These are phyloP conservation scores for Drosophila yakuba DNA, from an alignment of 1,140 invertebrate species.

Conservation along the genomic window DNA sequence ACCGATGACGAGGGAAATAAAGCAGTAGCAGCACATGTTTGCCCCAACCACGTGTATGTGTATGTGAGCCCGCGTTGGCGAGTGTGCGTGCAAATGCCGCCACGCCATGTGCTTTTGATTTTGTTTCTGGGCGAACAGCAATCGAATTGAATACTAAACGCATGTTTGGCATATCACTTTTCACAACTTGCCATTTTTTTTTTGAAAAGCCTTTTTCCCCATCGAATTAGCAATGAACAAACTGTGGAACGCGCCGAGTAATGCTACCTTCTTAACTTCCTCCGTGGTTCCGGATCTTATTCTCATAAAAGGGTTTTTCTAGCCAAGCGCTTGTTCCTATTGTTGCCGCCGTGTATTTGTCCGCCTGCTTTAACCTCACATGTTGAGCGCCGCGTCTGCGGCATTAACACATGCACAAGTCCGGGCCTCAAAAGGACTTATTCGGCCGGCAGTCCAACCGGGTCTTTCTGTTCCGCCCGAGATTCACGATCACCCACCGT, in stretches of 20 bases:
- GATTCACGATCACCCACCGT: neutral
- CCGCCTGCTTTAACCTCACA: slow-evolving; percentile 80
- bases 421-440: neutral
- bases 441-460: neutral
- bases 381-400: slow-evolving; percentile 76
- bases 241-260: neutral
- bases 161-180: slow-evolving; percentile 57
- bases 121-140: slow-evolving; percentile 53
- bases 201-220: slow-evolving; percentile 59
- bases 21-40: slow-evolving; percentile 48
- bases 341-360: slow-evolving; percentile 65
- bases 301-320: neutral
- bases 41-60: slow-evolving; percentile 47
- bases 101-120: slow-evolving; percentile 61
- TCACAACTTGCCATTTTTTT: slow-evolving; percentile 48
- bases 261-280: slow-evolving; percentile 49
- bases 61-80: slow-evolving; percentile 23
- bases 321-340: slow-evolving; percentile 27
- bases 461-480: slow-evolving; percentile 3
- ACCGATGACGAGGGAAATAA: neutral
- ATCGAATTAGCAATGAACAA: slow-evolving; percentile 19
- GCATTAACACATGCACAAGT: slow-evolving; percentile 45
- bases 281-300: slow-evolving; percentile 9
- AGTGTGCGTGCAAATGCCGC: slow-evolving; percentile 41
- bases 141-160: slow-evolving; percentile 35